Evolutionary conservation across 2,797 vertebrate genomes (phyloP), one percentile per base, ranked within the genome.

Genomic region (Borostomias antarcticus): DNA sequence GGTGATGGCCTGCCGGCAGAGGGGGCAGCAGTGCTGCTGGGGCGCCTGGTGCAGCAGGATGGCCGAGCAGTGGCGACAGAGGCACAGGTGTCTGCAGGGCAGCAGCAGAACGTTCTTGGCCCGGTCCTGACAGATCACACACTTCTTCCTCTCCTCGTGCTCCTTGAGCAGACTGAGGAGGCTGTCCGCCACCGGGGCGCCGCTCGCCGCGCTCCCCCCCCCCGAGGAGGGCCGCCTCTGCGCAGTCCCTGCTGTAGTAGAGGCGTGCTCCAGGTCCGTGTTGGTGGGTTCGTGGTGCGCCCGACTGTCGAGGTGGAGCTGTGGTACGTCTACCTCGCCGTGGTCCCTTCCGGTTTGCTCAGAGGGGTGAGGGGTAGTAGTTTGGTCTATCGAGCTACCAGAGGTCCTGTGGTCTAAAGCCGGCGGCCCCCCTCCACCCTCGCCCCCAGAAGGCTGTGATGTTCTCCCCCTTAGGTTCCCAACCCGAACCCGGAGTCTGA

Each of bases 61-160:
- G 58, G 94, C 85, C 0, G 94, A 93, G 78, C 95, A 97, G 76
- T 86, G 89, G 45, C 93, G 89, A 71, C 95, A 97, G 30, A 97
- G 89, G 75, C 95, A 97, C 62, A 97, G 89, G 80, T 97, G 95
- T n/a, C 95, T 89, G 68, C 95, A 97, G 1, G 95, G 95, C 77
- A 97, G 89, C 1, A 97, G 89, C 80, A 97, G 88, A 1, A 96
- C 94, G 0, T 94, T 95, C 86, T 97, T 97, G 64, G 87, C 90
- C 79, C 92, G 85, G 85, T 97, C 95, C 81, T 97, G 95, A 76
- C 95, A 97, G 78, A 96, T 96, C 33, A 97, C 95, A 0, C 95
- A 97, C 52, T 95, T 97, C 86, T 96, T 96, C 53, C 94, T 89
- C 81, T 96, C 95, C 78, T 97, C 95, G 43, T 96, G 95, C 35